Percentiles rank a stretch among this genome's conserved stretches.
These are phyloP conservation scores for Alligator sinensis DNA, from an alignment of 2,113 vertebrate species.

Conservation along the genomic window DNA sequence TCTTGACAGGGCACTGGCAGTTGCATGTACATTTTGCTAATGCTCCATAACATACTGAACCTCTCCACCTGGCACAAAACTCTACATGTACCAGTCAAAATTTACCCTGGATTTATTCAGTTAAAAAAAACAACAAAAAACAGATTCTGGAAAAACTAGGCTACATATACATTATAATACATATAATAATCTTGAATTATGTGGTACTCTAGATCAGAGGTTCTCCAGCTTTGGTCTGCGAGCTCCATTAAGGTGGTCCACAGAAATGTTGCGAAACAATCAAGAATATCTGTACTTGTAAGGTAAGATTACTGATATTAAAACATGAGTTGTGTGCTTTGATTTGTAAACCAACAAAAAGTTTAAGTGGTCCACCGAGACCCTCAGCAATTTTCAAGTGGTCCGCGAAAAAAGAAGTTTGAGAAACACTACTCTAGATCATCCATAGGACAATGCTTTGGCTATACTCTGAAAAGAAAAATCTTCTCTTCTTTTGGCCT, in stretches of 20 bases:
- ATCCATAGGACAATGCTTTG: neutral
- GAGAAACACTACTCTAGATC: too few relatives aligned
- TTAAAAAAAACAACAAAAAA: neutral
- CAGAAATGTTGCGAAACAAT: too few relatives aligned
- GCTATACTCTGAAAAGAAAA: neutral
- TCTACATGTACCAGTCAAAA: neutral
- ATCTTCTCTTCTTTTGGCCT: neutral
- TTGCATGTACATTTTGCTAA: neutral
- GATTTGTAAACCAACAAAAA: too few relatives aligned
- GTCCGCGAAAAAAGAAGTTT: too few relatives aligned
- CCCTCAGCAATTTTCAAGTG: too few relatives aligned
- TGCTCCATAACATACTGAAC: neutral
- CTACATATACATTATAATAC: neutral
- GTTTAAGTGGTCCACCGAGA: too few relatives aligned
- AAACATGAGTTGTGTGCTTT: too few relatives aligned
- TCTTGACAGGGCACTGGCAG: neutral
- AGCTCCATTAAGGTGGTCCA: too few relatives aligned
- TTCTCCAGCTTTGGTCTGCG: too few relatives aligned
- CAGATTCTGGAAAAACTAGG: neutral
- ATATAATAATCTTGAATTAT: neutral
- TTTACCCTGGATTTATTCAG: neutral
- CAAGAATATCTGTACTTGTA: too few relatives aligned
- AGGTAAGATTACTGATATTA: too few relatives aligned
- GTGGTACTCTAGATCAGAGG: neutral
- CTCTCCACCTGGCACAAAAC: rapidly evolving